Percentiles rank a stretch among this genome's conserved stretches.
Evolutionary conservation across 1,140 invertebrate species (phyloP).

Genomic region (Limonius californicus): DNA sequence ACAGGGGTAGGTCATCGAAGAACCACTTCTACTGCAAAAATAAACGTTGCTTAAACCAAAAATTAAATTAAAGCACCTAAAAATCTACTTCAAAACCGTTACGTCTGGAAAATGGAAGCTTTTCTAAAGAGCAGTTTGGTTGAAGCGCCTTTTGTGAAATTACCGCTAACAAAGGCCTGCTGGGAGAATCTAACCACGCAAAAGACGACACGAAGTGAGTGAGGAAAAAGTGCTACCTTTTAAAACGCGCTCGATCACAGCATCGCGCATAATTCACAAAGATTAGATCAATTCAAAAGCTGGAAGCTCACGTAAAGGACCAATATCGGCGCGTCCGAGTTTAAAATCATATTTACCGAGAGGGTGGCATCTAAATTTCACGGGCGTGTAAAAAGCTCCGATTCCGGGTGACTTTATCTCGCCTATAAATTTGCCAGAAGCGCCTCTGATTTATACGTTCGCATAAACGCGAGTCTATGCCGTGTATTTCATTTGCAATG

Average conservation of each 20-base stretch:
- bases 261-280: constrained; percentile 5
- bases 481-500: constrained; percentile 18
- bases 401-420: constrained; percentile 49
- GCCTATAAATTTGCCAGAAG: constrained; percentile 49
- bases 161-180: too few relatives aligned
- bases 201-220: neutral
- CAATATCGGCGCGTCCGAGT: constrained; percentile 41
- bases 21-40: too few relatives aligned
- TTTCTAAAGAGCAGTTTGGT: too few relatives aligned
- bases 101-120: too few relatives aligned
- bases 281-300: constrained; percentile 25
- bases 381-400: constrained; percentile 46
- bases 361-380: constrained; percentile 48
- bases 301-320: constrained; percentile 36
- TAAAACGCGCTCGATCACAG: constrained; percentile 2
- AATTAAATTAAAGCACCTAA: too few relatives aligned
- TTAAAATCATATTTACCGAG: constrained; percentile 46
- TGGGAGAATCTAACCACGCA: neutral
- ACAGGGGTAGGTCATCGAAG: too few relatives aligned
- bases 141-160: too few relatives aligned
- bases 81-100: too few relatives aligned
- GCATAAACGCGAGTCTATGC: constrained; percentile 43
- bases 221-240: neutral
- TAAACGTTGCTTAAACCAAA: too few relatives aligned
- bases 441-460: constrained; percentile 48